Evolutionary conservation across 2,113 vertebrate species (phyloP).

Genomic region (Typhlomys cinereus): DNA sequence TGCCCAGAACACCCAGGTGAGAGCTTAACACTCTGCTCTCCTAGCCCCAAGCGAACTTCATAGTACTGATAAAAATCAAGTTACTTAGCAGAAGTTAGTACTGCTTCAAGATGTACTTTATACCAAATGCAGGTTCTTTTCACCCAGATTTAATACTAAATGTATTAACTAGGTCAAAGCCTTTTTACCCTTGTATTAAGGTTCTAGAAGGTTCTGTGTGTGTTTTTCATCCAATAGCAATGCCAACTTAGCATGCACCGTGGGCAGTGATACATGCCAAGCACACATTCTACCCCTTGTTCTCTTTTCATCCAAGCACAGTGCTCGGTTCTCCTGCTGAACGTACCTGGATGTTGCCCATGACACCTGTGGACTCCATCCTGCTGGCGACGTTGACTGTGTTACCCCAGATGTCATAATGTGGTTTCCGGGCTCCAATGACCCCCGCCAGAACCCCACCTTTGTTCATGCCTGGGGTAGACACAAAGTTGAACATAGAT

Average conservation of each 20-base stretch:
- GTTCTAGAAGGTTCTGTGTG: neutral
- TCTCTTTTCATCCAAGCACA: rapidly evolving
- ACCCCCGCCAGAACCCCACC: constrained; percentile 95
- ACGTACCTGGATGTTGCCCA: constrained; percentile 96
- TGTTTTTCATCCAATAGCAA: neutral
- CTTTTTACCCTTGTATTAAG: neutral
- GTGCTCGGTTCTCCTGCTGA: neutral
- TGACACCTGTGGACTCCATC: constrained; percentile 97
- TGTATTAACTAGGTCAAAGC: neutral
- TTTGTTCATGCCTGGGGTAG: constrained; percentile 92
- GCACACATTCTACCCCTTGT: rapidly evolving
- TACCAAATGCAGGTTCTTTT: neutral
- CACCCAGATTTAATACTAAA: neutral
- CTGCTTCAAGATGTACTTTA: neutral
- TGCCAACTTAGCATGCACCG: rapidly evolving
- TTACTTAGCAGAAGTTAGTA: no score
- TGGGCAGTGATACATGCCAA: rapidly evolving
- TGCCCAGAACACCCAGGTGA: neutral
- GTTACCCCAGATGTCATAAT: constrained; percentile 99
- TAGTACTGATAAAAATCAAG: neutral
- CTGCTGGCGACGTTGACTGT: constrained; percentile 98
- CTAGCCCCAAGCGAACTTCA: neutral
- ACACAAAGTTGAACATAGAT: neutral
- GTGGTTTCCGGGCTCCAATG: constrained; percentile 96
- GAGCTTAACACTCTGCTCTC: no score